Conservation (phyloP, 2,888 invertebrate genomes). For the Tineola bisselliella region DNA sequence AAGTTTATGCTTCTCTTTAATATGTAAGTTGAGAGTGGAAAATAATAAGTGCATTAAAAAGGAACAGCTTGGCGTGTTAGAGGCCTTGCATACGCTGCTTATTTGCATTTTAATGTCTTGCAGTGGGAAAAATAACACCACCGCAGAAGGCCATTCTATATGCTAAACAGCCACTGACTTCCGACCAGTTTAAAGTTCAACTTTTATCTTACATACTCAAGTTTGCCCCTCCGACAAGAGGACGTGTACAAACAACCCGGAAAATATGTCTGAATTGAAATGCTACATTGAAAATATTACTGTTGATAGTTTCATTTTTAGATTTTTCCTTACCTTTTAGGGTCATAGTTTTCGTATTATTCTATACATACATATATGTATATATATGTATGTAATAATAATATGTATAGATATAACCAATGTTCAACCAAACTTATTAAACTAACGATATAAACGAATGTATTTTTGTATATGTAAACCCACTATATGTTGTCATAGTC, state of each 20-base stretch:
- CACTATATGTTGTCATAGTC: slow-evolving; percentile 11
- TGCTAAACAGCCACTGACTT: slow-evolving; percentile 38
- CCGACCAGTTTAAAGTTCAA: slow-evolving; percentile 30
- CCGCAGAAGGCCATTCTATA: slow-evolving; percentile 34
- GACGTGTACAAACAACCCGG: not conserved
- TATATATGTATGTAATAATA: not conserved
- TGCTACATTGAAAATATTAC: not conserved
- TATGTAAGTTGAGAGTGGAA: slow-evolving; percentile 15
- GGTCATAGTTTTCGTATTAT: too few species aligned
- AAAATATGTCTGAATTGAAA: not conserved
- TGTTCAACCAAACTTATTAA: not conserved
- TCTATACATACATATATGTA: too few species aligned
- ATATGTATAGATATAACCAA: not conserved
- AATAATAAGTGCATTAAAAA: slow-evolving; percentile 27
- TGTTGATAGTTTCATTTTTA: not conserved
- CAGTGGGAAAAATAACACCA: slow-evolving; percentile 37
- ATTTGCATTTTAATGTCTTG: slow-evolving; percentile 46
- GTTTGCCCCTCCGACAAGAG: not conserved
- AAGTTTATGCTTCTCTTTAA: slow-evolving; percentile 8
- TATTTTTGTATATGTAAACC: slow-evolving; percentile 2
- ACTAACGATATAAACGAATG: not conserved
- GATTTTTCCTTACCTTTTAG: too few species aligned
- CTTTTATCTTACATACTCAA: slow-evolving; percentile 26
- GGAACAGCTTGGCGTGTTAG: slow-evolving; percentile 20
- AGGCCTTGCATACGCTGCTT: slow-evolving; percentile 27